Evolutionary conservation across 2,113 vertebrate species (phyloP).

Genomic region (Neodontobutis hainanensis): DNA sequence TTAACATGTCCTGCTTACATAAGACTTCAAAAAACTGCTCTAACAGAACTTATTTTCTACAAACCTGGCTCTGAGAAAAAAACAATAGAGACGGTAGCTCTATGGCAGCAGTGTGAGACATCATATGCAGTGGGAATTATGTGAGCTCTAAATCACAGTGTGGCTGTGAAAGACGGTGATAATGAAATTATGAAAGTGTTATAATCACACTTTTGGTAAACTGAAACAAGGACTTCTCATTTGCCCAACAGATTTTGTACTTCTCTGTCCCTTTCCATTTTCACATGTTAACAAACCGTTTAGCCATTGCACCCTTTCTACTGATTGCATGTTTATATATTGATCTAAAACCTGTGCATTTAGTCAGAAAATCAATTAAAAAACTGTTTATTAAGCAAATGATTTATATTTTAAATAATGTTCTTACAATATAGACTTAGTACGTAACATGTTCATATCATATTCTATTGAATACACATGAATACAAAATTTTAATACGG

Average conservation of each 20-base stretch:
- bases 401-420: not conserved
- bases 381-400: not conserved
- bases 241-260: not conserved
- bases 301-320: too few relatives aligned
- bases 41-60: slow-evolving; percentile 1
- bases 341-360: not conserved
- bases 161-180: slow-evolving; percentile 16
- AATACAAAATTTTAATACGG: too few relatives aligned
- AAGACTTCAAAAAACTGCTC: slow-evolving; percentile 25
- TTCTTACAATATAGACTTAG: too few relatives aligned
- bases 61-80: not conserved
- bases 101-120: not conserved
- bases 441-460: too few relatives aligned
- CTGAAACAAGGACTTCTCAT: slow-evolving; percentile 8
- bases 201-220: slow-evolving; percentile 7
- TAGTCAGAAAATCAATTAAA: slow-evolving; percentile 1
- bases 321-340: slow-evolving; percentile 1
- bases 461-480: too few relatives aligned
- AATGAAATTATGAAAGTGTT: slow-evolving; percentile 13
- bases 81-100: not conserved
- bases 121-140: slow-evolving; percentile 24
- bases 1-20: slow-evolving; percentile 26
- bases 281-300: not conserved
- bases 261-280: not conserved
- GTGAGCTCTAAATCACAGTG: slow-evolving; percentile 10